Evolutionary conservation across 1,140 invertebrate genomes (phyloP).

Genomic region (Plectus sambesii): DNA sequence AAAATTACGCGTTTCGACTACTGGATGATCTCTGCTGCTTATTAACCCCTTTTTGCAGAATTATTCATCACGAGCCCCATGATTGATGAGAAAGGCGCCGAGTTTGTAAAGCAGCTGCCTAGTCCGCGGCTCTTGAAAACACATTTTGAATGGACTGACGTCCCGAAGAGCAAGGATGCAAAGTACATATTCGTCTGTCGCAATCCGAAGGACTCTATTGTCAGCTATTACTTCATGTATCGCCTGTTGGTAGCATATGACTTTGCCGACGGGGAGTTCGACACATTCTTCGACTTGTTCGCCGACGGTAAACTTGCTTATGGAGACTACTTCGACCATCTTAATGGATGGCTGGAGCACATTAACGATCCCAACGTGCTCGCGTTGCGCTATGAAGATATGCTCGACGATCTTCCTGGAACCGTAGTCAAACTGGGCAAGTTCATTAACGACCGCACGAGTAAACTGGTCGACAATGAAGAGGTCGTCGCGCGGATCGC

Average conservation of each 20-base stretch:
- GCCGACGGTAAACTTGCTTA: conserved; percentile 42
- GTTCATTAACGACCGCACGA: conserved; percentile 37
- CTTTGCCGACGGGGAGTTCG: conserved; percentile 37
- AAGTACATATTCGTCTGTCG: conserved; percentile 40
- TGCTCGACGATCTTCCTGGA: conserved; percentile 31
- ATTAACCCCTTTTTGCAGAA: conserved; percentile 32
- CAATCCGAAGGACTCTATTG: conserved; percentile 39
- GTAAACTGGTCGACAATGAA: conserved; percentile 27
- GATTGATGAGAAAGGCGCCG: conserved; percentile 42
- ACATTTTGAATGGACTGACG: conserved; percentile 36
- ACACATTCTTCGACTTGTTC: conserved; percentile 46
- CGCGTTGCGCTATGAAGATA: conserved; percentile 45
- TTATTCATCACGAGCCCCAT: conserved; percentile 37
- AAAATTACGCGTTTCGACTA: not conserved
- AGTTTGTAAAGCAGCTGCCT: conserved; percentile 28
- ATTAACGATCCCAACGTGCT: conserved; percentile 39
- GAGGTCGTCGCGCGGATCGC: conserved; percentile 28
- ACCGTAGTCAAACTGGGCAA: conserved; percentile 35
- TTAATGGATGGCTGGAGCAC: conserved; percentile 41
- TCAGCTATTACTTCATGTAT: conserved; percentile 41
- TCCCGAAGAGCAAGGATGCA: conserved; percentile 31
- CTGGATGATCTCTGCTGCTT: not conserved
- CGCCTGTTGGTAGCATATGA: conserved; percentile 42
- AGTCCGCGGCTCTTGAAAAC: conserved; percentile 41
- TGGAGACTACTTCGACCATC: conserved; percentile 47